Evolutionary conservation across 1,140 invertebrate species (phyloP), one percentile per base, ranked within the genome.

Genomic region (Hylyphantes graminicola): DNA sequence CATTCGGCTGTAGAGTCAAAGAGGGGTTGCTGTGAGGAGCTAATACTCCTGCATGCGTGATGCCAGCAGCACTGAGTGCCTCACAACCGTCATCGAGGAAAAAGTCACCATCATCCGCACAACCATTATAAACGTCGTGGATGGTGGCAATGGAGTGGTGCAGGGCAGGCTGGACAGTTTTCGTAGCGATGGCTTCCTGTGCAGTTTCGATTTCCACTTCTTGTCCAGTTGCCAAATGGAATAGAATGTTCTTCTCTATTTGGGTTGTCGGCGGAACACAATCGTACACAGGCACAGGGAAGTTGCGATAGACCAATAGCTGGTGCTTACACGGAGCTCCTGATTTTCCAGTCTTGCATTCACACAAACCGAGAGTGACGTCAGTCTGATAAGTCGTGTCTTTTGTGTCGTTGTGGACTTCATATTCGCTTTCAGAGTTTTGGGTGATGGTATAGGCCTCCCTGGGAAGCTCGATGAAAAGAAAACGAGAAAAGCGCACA

Each of bases 331-430:
- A 85, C 4, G 82, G 82, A 21, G 82, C 82, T 12, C 82, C 82
- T 5, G 64, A 59, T 35, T 77, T 76, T 2, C 82, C 82, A 15
- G 51, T 70, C 61, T 74, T 67, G 17, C 82, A 85, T 70, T 85
- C 82, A 61, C 82, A 85, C 73, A 85, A 70, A 8, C 82, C 82
- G 19, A 85, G 53, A 59, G 82, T 67, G 13, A 85, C 63, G 21
- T 85, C 82, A 7, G 70, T 74, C 54, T 85, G 82, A 55, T 85
- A 85, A 7, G 55, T 77, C 11, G 82, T 85, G 17, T 85, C 82
- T 57, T 85, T 85, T 11, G 82, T 77, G 21, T 85, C 82, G 61
- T 85, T 85, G 51, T 85, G 82, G 13, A 85, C 82, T 53, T 85
- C 82, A 59, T 85, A 85, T n/a, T 85, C 82, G 53, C 19, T 85